Evolutionary conservation across 2,113 vertebrate species (phyloP).

Genomic region (Narcine bancroftii): DNA sequence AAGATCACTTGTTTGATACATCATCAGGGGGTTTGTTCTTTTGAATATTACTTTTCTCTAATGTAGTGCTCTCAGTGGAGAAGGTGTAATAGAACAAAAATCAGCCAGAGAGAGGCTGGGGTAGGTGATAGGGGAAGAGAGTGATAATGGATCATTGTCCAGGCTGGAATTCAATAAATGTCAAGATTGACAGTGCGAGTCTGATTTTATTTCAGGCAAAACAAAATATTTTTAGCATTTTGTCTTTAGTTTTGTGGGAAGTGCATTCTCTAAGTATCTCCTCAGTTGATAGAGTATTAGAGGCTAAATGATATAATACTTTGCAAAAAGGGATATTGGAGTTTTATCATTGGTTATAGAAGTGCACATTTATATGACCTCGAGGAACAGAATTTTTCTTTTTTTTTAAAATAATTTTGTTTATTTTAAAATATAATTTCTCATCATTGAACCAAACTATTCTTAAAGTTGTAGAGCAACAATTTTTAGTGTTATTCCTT

Average conservation of each 20-base stretch:
- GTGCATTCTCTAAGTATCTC: not conserved
- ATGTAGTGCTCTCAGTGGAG: not conserved
- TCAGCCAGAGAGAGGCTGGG: not conserved
- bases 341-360: not conserved
- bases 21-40: not conserved
- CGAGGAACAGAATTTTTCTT: not conserved
- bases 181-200: too few relatives aligned
- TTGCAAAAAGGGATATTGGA: not conserved
- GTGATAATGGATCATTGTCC: not conserved
- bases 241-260: not conserved
- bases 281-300: not conserved
- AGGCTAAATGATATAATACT: not conserved
- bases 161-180: not conserved
- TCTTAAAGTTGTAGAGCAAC: slow-evolving; percentile 4
- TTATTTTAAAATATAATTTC: slow-evolving; percentile 1
- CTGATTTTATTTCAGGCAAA: not conserved
- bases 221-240: not conserved
- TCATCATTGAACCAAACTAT: slow-evolving; percentile 9
- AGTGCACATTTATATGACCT: not conserved
- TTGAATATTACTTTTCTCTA: not conserved
- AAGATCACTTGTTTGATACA: not conserved
- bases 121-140: not conserved
- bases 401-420: not conserved
- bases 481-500: not conserved
- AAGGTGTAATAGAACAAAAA: not conserved